phyloP scores from a whole-genome alignment of 2,888 invertebrate genomes.

The Dichetophora obliterata region DNA sequence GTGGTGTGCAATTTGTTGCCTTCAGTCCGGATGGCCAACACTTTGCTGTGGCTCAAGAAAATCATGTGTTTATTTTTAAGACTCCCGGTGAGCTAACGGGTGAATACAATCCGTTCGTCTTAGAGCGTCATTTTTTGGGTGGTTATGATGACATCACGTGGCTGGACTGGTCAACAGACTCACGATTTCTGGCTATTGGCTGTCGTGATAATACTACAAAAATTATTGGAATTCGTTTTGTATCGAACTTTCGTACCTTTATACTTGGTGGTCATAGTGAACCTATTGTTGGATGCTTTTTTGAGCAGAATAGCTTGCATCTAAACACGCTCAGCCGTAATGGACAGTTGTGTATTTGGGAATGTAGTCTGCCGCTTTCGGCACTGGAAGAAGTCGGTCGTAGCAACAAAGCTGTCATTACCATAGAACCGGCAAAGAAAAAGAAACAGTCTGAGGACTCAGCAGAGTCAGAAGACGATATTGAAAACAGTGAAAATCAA shows the following conservation, averaged over 20 bases:
- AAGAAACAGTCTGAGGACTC: conserved; percentile 68
- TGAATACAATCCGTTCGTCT: conserved; percentile 88
- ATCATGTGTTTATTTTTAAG: conserved; percentile 88
- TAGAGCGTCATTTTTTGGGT: conserved; percentile 86
- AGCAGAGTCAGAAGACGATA: conserved; percentile 79
- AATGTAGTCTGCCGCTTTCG: conserved; percentile 81
- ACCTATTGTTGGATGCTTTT: conserved; percentile 86
- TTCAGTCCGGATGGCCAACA: conserved; percentile 96
- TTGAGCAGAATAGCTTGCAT: conserved; percentile 88
- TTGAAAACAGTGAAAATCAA: conserved; percentile 64
- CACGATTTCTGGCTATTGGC: conserved; percentile 89
- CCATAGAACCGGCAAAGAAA: conserved; percentile 36
- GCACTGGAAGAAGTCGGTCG: conserved; percentile 71
- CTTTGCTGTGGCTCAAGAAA: conserved; percentile 91
- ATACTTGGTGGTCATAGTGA: conserved; percentile 89
- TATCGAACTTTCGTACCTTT: conserved; percentile 81
- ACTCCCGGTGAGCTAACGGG: conserved; percentile 85
- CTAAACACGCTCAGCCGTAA: conserved; percentile 86
- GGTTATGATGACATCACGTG: conserved; percentile 87
- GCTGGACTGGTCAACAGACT: conserved; percentile 94
- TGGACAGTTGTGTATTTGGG: conserved; percentile 85
- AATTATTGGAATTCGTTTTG: conserved; percentile 83
- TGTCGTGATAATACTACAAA: conserved; percentile 90
- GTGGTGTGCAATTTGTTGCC: conserved; percentile 80
- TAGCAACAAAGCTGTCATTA: neutral